A percentile compares a stretch with the other conserved stretches of the same genome.
phyloP scores from a whole-genome alignment of 2,113 vertebrate genomes.

The Symphodus melops region DNA sequence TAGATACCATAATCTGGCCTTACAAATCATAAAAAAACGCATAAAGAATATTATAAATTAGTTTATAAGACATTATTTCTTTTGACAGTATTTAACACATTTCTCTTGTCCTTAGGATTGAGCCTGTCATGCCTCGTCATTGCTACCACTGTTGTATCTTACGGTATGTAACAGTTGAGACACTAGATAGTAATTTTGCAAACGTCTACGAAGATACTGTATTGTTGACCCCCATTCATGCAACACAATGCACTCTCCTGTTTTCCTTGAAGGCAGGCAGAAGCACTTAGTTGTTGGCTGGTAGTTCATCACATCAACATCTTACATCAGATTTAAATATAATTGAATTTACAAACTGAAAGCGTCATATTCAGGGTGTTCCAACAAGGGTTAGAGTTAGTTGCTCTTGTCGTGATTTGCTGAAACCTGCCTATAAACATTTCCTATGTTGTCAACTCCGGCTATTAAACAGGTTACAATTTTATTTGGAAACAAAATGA shows the following conservation, averaged over 20 bases:
- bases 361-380: not conserved
- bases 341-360: not conserved
- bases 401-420: slow-evolving; percentile 30
- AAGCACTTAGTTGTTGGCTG: not conserved
- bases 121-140: too few relatives aligned
- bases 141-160: too few relatives aligned
- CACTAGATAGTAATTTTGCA: too few relatives aligned
- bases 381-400: not conserved
- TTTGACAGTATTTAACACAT: too few relatives aligned
- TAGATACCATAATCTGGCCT: too few relatives aligned
- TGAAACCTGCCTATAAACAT: slow-evolving; percentile 52
- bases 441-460: slow-evolving; percentile 73
- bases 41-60: too few relatives aligned
- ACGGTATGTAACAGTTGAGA: too few relatives aligned
- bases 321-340: not conserved
- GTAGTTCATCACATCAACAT: not conserved
- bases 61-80: too few relatives aligned
- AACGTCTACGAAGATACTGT: too few relatives aligned
- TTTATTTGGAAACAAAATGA: slow-evolving; percentile 75
- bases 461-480: slow-evolving; percentile 72
- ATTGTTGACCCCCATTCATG: not conserved
- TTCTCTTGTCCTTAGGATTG: too few relatives aligned
- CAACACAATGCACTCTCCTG: not conserved
- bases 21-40: too few relatives aligned
- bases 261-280: not conserved